Evolutionary conservation across 2,113 vertebrate genomes (phyloP).

Genomic region (Psilopogon haemacephalus): DNA sequence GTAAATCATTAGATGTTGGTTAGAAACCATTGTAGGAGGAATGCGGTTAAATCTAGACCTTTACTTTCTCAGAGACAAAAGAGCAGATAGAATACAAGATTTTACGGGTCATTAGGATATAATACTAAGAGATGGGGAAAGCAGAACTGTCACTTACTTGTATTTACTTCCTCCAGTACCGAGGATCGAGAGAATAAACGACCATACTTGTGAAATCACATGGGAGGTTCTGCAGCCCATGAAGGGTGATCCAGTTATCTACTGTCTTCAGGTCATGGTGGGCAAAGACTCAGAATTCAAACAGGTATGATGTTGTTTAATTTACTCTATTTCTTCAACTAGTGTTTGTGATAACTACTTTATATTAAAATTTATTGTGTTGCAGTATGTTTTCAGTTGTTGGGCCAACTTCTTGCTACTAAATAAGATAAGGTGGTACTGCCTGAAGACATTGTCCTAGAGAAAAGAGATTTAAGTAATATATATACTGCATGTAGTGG

Average conservation of each 20-base stretch:
- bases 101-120: neutral
- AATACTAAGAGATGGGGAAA: neutral
- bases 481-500: no score
- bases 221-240: slow-evolving; percentile 91
- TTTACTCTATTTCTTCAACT: neutral
- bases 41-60: neutral
- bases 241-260: slow-evolving; percentile 94
- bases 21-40: neutral
- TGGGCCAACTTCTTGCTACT: neutral
- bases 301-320: slow-evolving; percentile 82
- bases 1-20: neutral
- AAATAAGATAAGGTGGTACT: neutral
- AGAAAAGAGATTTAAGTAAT: neutral
- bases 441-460: neutral
- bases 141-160: neutral
- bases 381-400: neutral
- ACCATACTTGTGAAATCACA: slow-evolving; percentile 88
- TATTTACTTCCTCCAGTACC: slow-evolving; percentile 76
- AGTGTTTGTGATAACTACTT: neutral
- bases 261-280: slow-evolving; percentile 91
- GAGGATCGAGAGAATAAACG: slow-evolving; percentile 89
- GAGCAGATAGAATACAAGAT: neutral
- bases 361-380: neutral
- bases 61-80: neutral
- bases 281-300: slow-evolving; percentile 94